phyloP scores from a whole-genome alignment of 2,797 vertebrate species.

The Ceyx erithaca region DNA sequence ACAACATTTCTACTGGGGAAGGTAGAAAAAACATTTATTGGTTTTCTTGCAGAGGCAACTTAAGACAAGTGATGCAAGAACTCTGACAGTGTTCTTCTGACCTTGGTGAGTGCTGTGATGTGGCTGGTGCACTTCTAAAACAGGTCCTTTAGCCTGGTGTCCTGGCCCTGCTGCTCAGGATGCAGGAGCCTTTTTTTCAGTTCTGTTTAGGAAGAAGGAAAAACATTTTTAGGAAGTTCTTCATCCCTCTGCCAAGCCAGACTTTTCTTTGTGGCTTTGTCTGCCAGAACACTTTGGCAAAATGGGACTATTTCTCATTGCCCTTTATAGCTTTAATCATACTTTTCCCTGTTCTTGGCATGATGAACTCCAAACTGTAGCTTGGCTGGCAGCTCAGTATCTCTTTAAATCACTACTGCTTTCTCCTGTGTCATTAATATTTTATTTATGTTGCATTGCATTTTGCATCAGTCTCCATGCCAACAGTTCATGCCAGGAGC shows the following conservation, averaged over 20 bases:
- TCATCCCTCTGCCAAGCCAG: not conserved
- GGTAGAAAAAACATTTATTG: no score
- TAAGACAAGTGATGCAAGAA: not conserved
- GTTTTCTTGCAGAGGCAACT: not conserved
- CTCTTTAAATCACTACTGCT: slow-evolving; percentile 42
- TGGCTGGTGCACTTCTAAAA: not conserved
- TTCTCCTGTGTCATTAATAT: slow-evolving; percentile 54
- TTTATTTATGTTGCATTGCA: slow-evolving; percentile 62
- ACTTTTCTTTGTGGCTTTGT: not conserved
- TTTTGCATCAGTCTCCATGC: slow-evolving; percentile 60
- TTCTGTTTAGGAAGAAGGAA: not conserved
- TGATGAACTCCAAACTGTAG: not conserved
- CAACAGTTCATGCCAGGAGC: slow-evolving; percentile 66
- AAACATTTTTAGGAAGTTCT: not conserved
- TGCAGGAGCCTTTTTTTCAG: not conserved
- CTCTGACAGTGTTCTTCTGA: not conserved
- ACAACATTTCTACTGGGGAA: not conserved
- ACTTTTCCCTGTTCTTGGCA: not conserved
- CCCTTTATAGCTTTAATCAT: not conserved
- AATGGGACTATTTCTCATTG: not conserved
- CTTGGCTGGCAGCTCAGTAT: slow-evolving; percentile 10
- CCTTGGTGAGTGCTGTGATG: not conserved
- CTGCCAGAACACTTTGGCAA: not conserved
- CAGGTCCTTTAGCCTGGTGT: not conserved
- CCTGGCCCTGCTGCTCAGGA: not conserved